Conservation (phyloP, 2,113 vertebrate genomes). For the Seriola aureovittata region DNA sequence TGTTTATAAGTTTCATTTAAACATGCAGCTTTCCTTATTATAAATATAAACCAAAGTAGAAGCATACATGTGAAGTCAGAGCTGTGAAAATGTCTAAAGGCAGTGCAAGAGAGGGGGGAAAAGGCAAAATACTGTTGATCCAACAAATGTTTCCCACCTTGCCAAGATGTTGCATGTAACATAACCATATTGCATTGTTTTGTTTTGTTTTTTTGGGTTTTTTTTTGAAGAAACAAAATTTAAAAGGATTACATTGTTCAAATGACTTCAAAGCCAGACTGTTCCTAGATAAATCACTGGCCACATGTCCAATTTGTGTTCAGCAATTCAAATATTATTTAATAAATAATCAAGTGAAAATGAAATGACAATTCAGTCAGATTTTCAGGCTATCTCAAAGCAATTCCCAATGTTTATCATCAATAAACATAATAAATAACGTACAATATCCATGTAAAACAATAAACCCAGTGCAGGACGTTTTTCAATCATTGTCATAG, state of each 20-base stretch:
- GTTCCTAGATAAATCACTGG: neutral
- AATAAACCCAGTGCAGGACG: neutral
- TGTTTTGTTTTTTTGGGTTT: neutral
- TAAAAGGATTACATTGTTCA: constrained; percentile 26
- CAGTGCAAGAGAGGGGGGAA: neutral
- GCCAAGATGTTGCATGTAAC: neutral
- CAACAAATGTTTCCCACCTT: constrained; percentile 5
- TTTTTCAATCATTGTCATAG: constrained; percentile 85
- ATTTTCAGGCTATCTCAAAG: constrained; percentile 4
- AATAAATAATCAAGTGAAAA: constrained; percentile 22
- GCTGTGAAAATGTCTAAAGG: constrained; percentile 3
- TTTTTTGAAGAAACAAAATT: neutral
- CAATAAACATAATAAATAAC: constrained; percentile 73
- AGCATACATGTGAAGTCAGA: neutral
- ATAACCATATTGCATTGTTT: neutral
- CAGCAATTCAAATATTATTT: neutral
- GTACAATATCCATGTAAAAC: constrained; percentile 29
- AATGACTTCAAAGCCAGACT: neutral
- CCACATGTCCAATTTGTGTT: neutral
- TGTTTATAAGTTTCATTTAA: constrained; percentile 11
- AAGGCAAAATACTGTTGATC: constrained; percentile 57
- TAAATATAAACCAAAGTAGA: neutral
- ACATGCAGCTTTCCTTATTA: neutral
- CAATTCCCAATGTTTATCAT: constrained; percentile 13
- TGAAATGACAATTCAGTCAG: neutral